Base-by-base conservation (phyloP, 2,113 vertebrate genomes). In the Scytalopus superciliaris region DNA sequence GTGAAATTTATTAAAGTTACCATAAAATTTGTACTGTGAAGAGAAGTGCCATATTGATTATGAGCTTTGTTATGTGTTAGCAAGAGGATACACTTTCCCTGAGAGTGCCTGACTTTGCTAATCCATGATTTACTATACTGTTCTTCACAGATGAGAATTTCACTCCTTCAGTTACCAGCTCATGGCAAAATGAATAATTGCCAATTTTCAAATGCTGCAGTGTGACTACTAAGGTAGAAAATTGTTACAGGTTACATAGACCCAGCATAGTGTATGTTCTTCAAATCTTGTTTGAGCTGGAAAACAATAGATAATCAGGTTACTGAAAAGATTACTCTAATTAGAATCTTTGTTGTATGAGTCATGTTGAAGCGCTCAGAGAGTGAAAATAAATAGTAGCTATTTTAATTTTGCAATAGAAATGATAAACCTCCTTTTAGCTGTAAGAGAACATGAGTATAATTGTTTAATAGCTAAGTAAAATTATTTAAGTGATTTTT, bases 111-210 rank as follows among this genome's bases (percentile, higher is more conserved):
- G 39, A 81, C 45, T 86, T 93, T 68, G 35, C 66, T 76, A 74
- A 72, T 89, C 45, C 28, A 5, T 89, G 14, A 93, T 96, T 96
- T 94, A 89, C 67, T 89, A 8, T 25, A 47, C 45, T 40, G 30
- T 91, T 84, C 68, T 60, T 92, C 81, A 84, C 74, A 90, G 59
- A 78, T 77, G 59, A 80, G 47, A 94, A 52, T 95, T 92, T 74
- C 63, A 80, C 42, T 90, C 72, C 85, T 91, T 72, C 11, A 21
- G 57, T 52, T 94, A 52, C 35, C 64, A 89, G 50, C 77, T 93
- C n/a, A 44, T 76, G 66, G 68, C 67, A 87, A 97, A 97, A 93
- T 92, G 77, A 96, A 37, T 94, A 91, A 93, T 84, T 87, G 88
- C 49, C 84, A 56, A 49, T 92, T 96, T 94, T 88, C 56, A 73